Evolutionary conservation across 2,888 invertebrate species (phyloP), one percentile per base, ranked within the genome.

Genomic region (Apamea monoglypha): DNA sequence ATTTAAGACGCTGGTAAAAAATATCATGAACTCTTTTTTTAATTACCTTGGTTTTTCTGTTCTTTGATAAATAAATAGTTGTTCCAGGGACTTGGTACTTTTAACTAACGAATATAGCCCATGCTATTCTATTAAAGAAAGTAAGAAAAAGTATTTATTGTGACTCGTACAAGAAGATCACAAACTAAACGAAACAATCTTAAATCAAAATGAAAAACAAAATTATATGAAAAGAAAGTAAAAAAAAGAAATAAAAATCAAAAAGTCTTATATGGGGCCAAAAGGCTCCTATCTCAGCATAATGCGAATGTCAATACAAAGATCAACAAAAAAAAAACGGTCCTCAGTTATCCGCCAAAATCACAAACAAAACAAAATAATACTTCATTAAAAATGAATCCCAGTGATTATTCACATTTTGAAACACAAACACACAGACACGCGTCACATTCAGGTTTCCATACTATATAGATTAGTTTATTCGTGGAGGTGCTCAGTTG

Each of bases 401-500:
- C 2, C 36, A 36, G 40, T 4, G 21, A 50, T 2, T 2, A 2
- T 50, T 0, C 4, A 29, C 3, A 53, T 25, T 16, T 47, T 14
- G 0, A 16, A 21, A n/a, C 16, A 12, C 10, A 0, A 2, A 56
- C 70, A 70, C 68, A 76, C 84, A 63, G n/a, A 77, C 70, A 32
- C 18, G 32, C 59, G 25, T 21, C 6, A n/a, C 18, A 8, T 61
- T 67, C 67, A 59, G 50, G 71, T 72, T 80, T 69, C 5, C n/a
- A 29, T 14, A 14, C 1, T 61, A 69, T 80, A 66, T 76, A 82
- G 61, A 69, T 74, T 50, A 72, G 74, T 66, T 71, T 50, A 59
- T 67, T 80, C 21, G 53, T 63, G 59, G 36, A 73, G 80, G 68
- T 59, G 74, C 56, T 87, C 92, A 93, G 93, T 93, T 85, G 88